Conservation (phyloP, 2,888 invertebrate species). For the Athalia cordata region DNA sequence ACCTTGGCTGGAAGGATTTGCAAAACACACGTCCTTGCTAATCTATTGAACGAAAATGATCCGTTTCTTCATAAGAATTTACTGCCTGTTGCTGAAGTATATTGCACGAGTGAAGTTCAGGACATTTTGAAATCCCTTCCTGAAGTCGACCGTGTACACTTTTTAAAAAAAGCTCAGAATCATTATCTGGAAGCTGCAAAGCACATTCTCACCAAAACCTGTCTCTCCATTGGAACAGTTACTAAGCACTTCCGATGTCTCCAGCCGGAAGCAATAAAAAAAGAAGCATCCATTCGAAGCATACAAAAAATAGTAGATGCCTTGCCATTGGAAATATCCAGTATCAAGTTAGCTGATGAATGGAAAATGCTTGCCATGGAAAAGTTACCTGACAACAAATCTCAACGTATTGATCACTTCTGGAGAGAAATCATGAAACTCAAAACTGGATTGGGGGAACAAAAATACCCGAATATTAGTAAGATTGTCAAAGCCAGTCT, state of each 20-base stretch:
- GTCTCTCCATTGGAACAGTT: constrained; percentile 26
- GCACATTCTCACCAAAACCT: constrained; percentile 16
- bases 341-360: constrained; percentile 16
- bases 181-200: constrained; percentile 29
- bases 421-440: constrained; percentile 26
- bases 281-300: constrained; percentile 31
- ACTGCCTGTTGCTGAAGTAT: constrained; percentile 15
- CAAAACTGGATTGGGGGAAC: constrained; percentile 20
- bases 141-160: constrained; percentile 26
- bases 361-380: constrained; percentile 19
- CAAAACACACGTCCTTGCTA: constrained; percentile 10
- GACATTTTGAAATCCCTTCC: constrained; percentile 15
- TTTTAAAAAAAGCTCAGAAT: constrained; percentile 19
- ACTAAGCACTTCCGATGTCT: constrained; percentile 20
- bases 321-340: constrained; percentile 26
- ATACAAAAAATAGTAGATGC: constrained; percentile 27
- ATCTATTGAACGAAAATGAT: constrained; percentile 7
- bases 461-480: constrained; percentile 15
- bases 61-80: constrained; percentile 16
- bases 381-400: constrained; percentile 12
- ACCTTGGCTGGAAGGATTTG: constrained; percentile 28
- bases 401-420: constrained; percentile 27
- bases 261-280: constrained; percentile 26
- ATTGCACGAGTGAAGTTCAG: constrained; percentile 18
- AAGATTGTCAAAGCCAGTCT: constrained; percentile 32